Base-by-base conservation (phyloP, 2,113 vertebrate species). In the Lonchura striata region DNA sequence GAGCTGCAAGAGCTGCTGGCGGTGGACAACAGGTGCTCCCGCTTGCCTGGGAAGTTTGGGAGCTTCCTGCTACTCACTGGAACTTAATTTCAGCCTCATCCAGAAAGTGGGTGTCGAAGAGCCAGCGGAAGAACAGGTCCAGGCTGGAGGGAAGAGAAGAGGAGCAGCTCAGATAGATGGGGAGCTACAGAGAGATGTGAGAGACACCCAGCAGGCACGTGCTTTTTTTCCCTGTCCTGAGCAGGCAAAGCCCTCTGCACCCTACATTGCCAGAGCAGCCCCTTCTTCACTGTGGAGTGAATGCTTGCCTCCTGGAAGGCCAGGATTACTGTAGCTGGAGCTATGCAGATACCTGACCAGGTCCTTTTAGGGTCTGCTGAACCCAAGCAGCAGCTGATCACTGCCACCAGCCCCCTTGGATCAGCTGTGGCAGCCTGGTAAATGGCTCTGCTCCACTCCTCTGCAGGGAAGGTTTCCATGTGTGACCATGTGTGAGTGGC, bases 101-200 rank as follows among this genome's bases (percentile, higher is more conserved):
- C 92, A 99, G 90, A 70, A 99, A 99, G 87, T 98, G 97, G 47
- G 98, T 98, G 91, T 99, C 99, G 20, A 99, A 99, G 27, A 99
- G 98, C 99, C 99, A 99, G 31, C 98, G 98, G 88, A 99, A 99
- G 94, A 99, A 99, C 52, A 99, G 97, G 91, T 99, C 98, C 95
- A 99, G 95, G 93, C 99, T 99, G 76, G 6, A 54, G 21, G 7
- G 15, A 31, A 50, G 17, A 96, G 75, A 90, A 91, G 7, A 94
- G 27, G 13, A 76, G 57, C 15, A 76, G 25, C 44, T 94, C 61
- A 95, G 72, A 93, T 76, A 44, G 16, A 66, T 9, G 4, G 15
- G 6, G 15, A 70, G 21, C 31, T 2, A 2, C 30, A 64, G 53
- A 80, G 31, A 5, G 22, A 70, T 1, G 4, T 52, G 59, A 33